Percentiles rank a stretch among this genome's conserved stretches.
Evolutionary conservation across 2,113 vertebrate genomes (phyloP).

Genomic region (Entelurus aequoreus): DNA sequence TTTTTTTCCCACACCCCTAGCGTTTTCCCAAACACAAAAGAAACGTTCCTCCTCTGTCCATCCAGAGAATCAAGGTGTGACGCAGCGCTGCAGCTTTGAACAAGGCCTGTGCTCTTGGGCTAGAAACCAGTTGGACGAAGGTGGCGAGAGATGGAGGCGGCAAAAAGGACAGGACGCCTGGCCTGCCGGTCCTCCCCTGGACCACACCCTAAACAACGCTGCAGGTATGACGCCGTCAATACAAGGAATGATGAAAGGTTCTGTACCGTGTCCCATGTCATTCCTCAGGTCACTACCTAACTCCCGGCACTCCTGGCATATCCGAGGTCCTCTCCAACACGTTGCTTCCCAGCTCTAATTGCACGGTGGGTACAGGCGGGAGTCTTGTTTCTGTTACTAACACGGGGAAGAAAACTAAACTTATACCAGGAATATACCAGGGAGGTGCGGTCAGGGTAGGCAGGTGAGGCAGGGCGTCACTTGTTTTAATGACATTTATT

Average conservation of each 20-base stretch:
- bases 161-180: slow-evolving; percentile 47
- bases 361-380: slow-evolving; percentile 56
- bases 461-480: too few species aligned
- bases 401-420: too few species aligned
- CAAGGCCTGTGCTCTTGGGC: slow-evolving; percentile 67
- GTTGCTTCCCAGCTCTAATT: slow-evolving; percentile 61
- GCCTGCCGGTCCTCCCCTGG: slow-evolving; percentile 59
- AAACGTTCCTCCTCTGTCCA: not conserved
- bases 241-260: too few species aligned
- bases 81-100: slow-evolving; percentile 68
- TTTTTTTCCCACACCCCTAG: too few species aligned
- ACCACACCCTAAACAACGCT: slow-evolving; percentile 69
- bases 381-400: not conserved
- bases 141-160: slow-evolving; percentile 48
- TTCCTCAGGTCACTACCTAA: slow-evolving; percentile 60
- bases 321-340: slow-evolving; percentile 67
- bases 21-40: not conserved
- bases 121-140: slow-evolving; percentile 32
- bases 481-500: too few species aligned
- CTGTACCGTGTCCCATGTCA: not conserved
- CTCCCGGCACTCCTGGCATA: slow-evolving; percentile 37
- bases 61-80: slow-evolving; percentile 49
- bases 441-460: too few species aligned
- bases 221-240: slow-evolving; percentile 48
- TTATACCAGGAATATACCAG: too few species aligned